phyloP scores from a whole-genome alignment of 2,888 invertebrate genomes.

The Erpobdella octoculata region DNA sequence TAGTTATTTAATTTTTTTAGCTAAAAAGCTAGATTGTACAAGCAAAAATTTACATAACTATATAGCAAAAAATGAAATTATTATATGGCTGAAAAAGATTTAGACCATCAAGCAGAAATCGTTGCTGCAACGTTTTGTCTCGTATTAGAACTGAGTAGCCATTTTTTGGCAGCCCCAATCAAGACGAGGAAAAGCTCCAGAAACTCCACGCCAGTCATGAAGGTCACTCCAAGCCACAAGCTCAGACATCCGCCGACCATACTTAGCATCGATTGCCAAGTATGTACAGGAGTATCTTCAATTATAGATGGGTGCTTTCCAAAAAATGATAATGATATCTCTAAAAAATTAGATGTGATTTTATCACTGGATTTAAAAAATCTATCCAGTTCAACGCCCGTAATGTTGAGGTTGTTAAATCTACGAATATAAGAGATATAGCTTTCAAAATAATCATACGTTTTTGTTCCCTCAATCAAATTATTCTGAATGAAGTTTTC shows the following conservation, averaged over 20 bases:
- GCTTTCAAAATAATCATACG: background rate
- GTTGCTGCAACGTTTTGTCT: no score
- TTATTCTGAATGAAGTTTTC: background rate
- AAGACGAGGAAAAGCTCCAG: background rate
- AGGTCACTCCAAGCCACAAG: constrained; percentile 21
- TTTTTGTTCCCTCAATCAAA: background rate
- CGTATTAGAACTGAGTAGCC: no score
- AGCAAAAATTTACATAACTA: no score
- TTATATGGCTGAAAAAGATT: no score
- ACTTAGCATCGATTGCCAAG: constrained; percentile 13
- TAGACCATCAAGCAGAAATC: no score
- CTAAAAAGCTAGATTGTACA: no score
- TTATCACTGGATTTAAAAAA: background rate
- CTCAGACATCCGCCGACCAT: constrained; percentile 21
- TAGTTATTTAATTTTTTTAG: no score
- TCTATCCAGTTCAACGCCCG: background rate
- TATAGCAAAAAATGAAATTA: no score
- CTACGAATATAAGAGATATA: background rate
- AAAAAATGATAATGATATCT: constrained; percentile 8
- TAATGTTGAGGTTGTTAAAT: background rate
- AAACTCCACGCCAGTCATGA: constrained; percentile 18
- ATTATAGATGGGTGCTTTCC: background rate
- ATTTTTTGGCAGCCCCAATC: background rate
- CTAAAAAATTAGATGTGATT: constrained; percentile 14
- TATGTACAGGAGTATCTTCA: background rate